A percentile compares a stretch with the other conserved stretches of the same genome.
phyloP scores from a whole-genome alignment of 1,140 invertebrate species.

The Drosophila punjabiensis region DNA sequence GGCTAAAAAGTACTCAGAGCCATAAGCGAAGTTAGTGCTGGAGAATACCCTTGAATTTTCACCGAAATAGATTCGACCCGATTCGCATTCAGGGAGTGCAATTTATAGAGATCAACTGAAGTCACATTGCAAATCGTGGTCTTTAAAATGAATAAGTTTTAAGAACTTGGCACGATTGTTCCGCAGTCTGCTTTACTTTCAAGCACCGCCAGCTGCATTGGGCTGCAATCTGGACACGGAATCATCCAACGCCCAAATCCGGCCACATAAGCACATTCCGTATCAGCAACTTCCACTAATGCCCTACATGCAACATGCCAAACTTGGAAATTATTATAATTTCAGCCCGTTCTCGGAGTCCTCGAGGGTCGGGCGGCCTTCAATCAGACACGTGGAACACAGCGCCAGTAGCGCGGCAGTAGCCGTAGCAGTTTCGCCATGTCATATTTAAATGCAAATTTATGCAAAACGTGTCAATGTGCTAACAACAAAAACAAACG shows the following conservation, averaged over 20 bases:
- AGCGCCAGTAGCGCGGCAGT: neutral
- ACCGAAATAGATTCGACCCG: neutral
- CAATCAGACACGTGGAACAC: slow-evolving; percentile 54
- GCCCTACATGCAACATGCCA: slow-evolving; percentile 44
- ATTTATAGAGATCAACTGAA: neutral
- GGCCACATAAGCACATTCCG: slow-evolving; percentile 13
- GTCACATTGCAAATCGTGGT: neutral
- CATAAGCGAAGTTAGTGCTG: neutral
- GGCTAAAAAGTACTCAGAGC: slow-evolving; percentile 18
- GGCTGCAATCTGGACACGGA: slow-evolving; percentile 31
- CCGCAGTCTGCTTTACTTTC: no score
- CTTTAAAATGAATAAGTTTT: no score
- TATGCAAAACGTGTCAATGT: slow-evolving; percentile 85
- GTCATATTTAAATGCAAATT: slow-evolving; percentile 80
- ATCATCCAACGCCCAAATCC: slow-evolving; percentile 24
- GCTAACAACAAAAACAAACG: slow-evolving; percentile 79
- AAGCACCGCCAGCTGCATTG: neutral
- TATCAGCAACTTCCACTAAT: slow-evolving; percentile 33
- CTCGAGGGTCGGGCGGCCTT: slow-evolving; percentile 32
- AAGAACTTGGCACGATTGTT: neutral
- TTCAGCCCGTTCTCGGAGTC: slow-evolving; percentile 4
- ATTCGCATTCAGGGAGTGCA: no score
- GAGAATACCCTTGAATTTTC: neutral
- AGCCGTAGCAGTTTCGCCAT: slow-evolving; percentile 24
- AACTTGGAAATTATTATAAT: slow-evolving; percentile 39